Evolutionary conservation across 92 coral and sea anemone genomes (phyloP).

Genomic region (Zoanthus sansibaricus): DNA sequence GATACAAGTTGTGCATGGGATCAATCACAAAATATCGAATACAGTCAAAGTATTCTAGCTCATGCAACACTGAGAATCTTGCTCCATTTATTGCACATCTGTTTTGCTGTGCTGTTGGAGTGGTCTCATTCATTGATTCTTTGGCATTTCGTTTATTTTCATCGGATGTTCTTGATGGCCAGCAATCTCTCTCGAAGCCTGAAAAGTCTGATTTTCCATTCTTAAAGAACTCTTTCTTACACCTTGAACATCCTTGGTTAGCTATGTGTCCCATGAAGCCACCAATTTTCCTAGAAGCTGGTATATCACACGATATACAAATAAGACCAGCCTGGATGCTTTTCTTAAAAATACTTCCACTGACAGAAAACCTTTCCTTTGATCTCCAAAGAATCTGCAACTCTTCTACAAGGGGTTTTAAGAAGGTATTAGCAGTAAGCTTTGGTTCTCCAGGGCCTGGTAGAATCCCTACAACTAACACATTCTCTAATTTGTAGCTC

Average conservation of each 20-base stretch:
- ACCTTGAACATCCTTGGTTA: slow-evolving; percentile 65
- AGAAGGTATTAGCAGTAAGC: slow-evolving; percentile 62
- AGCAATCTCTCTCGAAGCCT: slow-evolving; percentile 64
- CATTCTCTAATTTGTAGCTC: slow-evolving; percentile 54
- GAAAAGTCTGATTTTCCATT: slow-evolving; percentile 52
- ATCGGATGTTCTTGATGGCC: slow-evolving; percentile 49
- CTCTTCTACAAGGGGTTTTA: slow-evolving; percentile 71
- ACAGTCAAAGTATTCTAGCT: slow-evolving; percentile 69
- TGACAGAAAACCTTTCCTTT: slow-evolving; percentile 39
- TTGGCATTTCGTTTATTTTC: slow-evolving; percentile 55
- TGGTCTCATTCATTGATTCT: slow-evolving; percentile 24
- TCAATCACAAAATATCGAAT: slow-evolving; percentile 66
- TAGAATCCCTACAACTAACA: slow-evolving; percentile 59
- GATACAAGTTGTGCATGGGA: slow-evolving; percentile 29
- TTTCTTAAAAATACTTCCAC: slow-evolving; percentile 53
- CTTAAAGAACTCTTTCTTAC: slow-evolving; percentile 51
- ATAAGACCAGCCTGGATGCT: slow-evolving; percentile 56
- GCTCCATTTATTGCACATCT: slow-evolving; percentile 61
- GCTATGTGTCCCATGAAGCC: slow-evolving; percentile 79
- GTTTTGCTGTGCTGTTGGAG: slow-evolving; percentile 50
- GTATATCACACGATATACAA: slow-evolving; percentile 75
- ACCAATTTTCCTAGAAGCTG: slow-evolving; percentile 71
- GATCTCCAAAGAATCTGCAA: slow-evolving; percentile 54
- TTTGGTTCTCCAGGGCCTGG: slow-evolving; percentile 80
- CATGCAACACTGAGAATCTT: slow-evolving; percentile 68